Percentiles rank a stretch among this genome's conserved stretches.
Conservation (phyloP, 2,113 vertebrate genomes). For the Nannobrachium achirus region DNA sequence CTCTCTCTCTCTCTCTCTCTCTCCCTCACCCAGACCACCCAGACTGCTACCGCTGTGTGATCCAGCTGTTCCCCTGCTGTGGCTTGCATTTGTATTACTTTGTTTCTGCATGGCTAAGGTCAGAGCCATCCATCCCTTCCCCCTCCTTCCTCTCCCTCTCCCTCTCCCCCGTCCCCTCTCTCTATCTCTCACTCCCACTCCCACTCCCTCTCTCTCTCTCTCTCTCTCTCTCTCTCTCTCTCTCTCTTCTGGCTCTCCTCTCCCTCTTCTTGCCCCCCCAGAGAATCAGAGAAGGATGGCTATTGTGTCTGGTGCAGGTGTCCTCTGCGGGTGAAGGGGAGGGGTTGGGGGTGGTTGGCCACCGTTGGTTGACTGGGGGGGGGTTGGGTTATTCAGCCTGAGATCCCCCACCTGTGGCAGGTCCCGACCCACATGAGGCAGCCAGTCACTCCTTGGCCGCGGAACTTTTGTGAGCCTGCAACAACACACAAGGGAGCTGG, state of each 20-base stretch:
- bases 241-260: slow-evolving; percentile 33
- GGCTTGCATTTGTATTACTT: slow-evolving; percentile 81
- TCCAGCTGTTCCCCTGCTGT: slow-evolving; percentile 81
- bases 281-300: slow-evolving; percentile 61
- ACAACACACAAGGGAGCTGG: slow-evolving; percentile 54
- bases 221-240: slow-evolving; percentile 37
- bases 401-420: slow-evolving; percentile 78
- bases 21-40: slow-evolving; percentile 75
- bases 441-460: slow-evolving; percentile 62
- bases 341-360: slow-evolving; percentile 51
- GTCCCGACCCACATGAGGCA: slow-evolving; percentile 74
- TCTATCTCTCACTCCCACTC: slow-evolving; percentile 41
- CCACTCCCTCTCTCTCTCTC: slow-evolving; percentile 1
- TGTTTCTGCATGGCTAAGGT: slow-evolving; percentile 76
- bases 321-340: slow-evolving; percentile 63
- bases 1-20: slow-evolving; percentile 41
- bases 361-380: slow-evolving; percentile 22
- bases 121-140: slow-evolving; percentile 49
- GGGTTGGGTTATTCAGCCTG: slow-evolving; percentile 65
- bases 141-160: slow-evolving; percentile 28
- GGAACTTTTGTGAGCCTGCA: slow-evolving; percentile 57
- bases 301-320: slow-evolving; percentile 83
- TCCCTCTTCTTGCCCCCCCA: slow-evolving; percentile 45
- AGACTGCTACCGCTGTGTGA: slow-evolving; percentile 67
- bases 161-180: slow-evolving; percentile 32